Percentiles rank a stretch among this genome's conserved stretches.
Evolutionary conservation across 2,888 invertebrate species (phyloP).

Genomic region (Teleiodes luculella): DNA sequence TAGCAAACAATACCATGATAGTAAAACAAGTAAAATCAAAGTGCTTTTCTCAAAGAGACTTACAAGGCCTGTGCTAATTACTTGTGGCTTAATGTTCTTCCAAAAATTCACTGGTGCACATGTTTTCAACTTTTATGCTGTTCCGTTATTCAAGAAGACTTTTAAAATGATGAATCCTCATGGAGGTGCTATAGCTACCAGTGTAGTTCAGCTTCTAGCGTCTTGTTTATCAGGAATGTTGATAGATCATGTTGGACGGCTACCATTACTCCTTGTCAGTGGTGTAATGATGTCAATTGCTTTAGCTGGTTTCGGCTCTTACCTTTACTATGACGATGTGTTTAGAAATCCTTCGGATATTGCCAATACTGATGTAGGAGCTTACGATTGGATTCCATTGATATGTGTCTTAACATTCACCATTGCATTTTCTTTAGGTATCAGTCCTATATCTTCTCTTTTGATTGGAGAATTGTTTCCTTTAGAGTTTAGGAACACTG

Average conservation of each 20-base stretch:
- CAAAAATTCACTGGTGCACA: slow-evolving; percentile 91
- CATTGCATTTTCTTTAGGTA: slow-evolving; percentile 88
- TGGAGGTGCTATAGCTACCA: slow-evolving; percentile 89
- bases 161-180: slow-evolving; percentile 89
- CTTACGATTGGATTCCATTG: slow-evolving; percentile 90
- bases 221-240: slow-evolving; percentile 89
- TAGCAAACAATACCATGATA: slow-evolving; percentile 58
- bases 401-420: slow-evolving; percentile 90
- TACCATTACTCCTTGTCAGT: slow-evolving; percentile 89
- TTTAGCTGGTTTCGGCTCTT: slow-evolving; percentile 89
- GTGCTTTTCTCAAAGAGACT: slow-evolving; percentile 63
- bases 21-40: slow-evolving; percentile 53
- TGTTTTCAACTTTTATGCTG: slow-evolving; percentile 90
- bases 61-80: slow-evolving; percentile 86
- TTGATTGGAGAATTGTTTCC: slow-evolving; percentile 86
- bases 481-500: slow-evolving; percentile 83
- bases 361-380: slow-evolving; percentile 62
- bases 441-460: slow-evolving; percentile 86
- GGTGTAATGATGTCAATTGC: slow-evolving; percentile 91
- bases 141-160: slow-evolving; percentile 90
- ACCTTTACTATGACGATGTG: slow-evolving; percentile 87
- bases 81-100: slow-evolving; percentile 92
- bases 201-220: slow-evolving; percentile 89
- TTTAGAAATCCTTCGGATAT: slow-evolving; percentile 58
- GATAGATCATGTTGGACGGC: slow-evolving; percentile 90